phyloP scores from a whole-genome alignment of 2,113 vertebrate genomes.

The Nothocercus nigrocapillus region DNA sequence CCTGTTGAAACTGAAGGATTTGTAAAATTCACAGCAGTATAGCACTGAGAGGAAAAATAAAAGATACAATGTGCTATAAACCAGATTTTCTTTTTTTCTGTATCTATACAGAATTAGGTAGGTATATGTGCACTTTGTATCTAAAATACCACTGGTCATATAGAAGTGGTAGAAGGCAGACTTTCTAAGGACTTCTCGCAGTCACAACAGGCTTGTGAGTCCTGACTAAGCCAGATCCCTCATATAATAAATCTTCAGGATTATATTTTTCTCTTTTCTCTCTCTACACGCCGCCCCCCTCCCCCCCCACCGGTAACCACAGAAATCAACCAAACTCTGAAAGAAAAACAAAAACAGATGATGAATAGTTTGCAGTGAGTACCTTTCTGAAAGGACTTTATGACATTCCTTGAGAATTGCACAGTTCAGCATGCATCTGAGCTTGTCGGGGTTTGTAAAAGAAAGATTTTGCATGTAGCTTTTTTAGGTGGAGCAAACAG shows the following conservation, averaged over 20 bases:
- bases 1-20: not conserved
- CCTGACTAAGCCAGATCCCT: not conserved
- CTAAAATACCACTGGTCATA: not conserved
- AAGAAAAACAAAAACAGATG: not conserved
- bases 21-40: not conserved
- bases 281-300: too few species aligned
- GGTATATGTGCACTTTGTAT: not conserved
- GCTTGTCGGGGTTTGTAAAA: not conserved
- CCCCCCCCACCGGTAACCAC: not conserved
- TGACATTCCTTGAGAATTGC: not conserved
- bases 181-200: not conserved
- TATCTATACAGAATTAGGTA: not conserved
- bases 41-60: not conserved
- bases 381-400: not conserved
- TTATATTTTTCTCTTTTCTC: not conserved
- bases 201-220: not conserved
- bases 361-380: not conserved
- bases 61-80: not conserved
- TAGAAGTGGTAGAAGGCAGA: not conserved
- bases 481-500: not conserved
- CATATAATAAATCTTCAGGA: not conserved
- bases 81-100: fast-evolving
- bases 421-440: not conserved
- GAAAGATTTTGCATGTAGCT: not conserved
- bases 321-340: not conserved